Evolutionary conservation across 2,888 invertebrate genomes (phyloP).

Genomic region (Caenorhabditis sp.): DNA sequence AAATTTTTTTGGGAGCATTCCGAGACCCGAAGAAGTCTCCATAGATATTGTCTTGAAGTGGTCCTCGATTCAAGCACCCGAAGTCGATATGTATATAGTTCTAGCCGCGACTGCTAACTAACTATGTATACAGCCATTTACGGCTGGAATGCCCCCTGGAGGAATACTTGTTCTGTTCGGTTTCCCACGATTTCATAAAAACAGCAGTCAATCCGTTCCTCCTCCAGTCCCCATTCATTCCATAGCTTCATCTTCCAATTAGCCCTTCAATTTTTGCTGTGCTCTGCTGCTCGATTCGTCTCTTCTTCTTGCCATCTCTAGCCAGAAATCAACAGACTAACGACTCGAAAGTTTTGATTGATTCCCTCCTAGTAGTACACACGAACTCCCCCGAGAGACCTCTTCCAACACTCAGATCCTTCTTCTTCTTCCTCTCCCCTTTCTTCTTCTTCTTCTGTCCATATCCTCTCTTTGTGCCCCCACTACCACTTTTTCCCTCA

Average conservation of each 20-base stretch:
- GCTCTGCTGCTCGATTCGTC: background rate
- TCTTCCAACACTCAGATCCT: slow-evolving; percentile 1
- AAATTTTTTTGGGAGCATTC: background rate
- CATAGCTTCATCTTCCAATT: slow-evolving; percentile 1
- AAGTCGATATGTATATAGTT: too few species aligned
- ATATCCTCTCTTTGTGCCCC: too few species aligned
- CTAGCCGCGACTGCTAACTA: too few species aligned
- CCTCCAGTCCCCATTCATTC: background rate
- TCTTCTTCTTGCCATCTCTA: background rate
- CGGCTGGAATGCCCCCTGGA: background rate
- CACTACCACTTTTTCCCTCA: slow-evolving; percentile 36
- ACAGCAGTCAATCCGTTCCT: background rate
- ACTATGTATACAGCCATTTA: background rate
- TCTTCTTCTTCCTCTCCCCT: background rate
- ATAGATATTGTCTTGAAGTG: background rate
- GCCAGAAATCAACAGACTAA: slow-evolving; percentile 7
- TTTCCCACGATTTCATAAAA: slow-evolving; percentile 10
- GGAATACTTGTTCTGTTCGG: background rate
- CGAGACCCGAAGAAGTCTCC: too few species aligned
- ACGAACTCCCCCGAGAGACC: slow-evolving; percentile 43
- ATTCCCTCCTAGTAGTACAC: slow-evolving; percentile 48
- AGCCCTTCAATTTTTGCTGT: background rate
- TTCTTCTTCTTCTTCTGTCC: too few species aligned
- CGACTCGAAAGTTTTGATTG: slow-evolving; percentile 46
- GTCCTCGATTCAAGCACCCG: background rate